Evolutionary conservation across 1,140 invertebrate species (phyloP).

Genomic region (Wiebesia pumilae): DNA sequence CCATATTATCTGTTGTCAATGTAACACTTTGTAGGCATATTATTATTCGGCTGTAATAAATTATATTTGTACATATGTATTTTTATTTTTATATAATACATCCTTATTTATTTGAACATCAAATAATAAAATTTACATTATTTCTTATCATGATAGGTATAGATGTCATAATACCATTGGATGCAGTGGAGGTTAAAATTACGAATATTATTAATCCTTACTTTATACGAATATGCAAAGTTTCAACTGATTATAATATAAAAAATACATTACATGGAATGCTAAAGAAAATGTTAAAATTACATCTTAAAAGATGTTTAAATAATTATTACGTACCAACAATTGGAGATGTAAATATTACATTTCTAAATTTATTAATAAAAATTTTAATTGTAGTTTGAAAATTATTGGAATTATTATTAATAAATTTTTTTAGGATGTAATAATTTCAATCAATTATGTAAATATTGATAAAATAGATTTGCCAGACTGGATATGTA

Average conservation of each 20-base stretch:
- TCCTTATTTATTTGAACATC: not conserved
- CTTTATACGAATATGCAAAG: constrained; percentile 48
- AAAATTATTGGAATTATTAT: not conserved
- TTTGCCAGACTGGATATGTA: constrained; percentile 30
- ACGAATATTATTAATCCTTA: constrained; percentile 64
- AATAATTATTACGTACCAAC: constrained; percentile 10
- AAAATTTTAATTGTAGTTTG: too few species aligned
- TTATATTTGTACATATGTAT: not conserved
- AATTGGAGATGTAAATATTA: constrained; percentile 60
- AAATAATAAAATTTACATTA: not conserved
- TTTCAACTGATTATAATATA: not conserved
- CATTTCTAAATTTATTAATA: not conserved
- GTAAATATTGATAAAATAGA: not conserved
- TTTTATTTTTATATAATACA: not conserved
- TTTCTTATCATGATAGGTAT: constrained; percentile 33
- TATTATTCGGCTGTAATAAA: not conserved
- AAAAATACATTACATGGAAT: not conserved
- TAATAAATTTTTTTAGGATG: constrained; percentile 29
- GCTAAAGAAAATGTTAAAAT: not conserved
- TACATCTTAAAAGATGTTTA: not conserved
- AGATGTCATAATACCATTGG: constrained; percentile 51
- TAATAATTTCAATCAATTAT: constrained; percentile 24
- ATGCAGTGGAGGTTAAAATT: constrained; percentile 59
- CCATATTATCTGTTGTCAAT: too few species aligned
- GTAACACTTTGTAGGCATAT: too few species aligned